Conservation (phyloP, 2,797 vertebrate genomes). For the Sebastes nivosus region DNA sequence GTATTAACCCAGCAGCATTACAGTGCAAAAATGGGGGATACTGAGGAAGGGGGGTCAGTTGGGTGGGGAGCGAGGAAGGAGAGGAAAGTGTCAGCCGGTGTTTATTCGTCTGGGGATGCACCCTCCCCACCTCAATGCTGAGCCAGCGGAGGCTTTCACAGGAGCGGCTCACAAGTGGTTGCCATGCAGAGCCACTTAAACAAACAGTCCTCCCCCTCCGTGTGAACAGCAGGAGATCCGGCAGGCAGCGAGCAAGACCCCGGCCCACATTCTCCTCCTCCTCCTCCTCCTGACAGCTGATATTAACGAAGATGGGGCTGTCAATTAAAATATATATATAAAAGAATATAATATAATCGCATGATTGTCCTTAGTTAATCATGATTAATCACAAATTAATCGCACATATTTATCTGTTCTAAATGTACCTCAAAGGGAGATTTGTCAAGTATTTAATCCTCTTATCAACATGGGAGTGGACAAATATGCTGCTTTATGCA, state of each 20-base stretch:
- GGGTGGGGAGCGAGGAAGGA: neutral
- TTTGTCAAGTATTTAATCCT: too few relatives aligned
- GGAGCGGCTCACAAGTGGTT: conserved; percentile 63
- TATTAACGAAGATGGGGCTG: neutral
- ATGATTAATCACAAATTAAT: too few relatives aligned
- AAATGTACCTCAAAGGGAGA: too few relatives aligned
- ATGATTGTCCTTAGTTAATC: too few relatives aligned
- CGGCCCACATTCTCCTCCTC: conserved; percentile 17
- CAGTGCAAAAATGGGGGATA: neutral
- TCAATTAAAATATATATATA: too few relatives aligned
- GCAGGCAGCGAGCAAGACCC: conserved; percentile 19
- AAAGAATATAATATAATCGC: too few relatives aligned
- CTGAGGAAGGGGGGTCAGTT: neutral
- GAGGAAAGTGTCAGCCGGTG: conserved; percentile 16
- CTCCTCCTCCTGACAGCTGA: neutral
- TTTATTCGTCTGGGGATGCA: conserved; percentile 30
- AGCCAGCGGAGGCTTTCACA: conserved; percentile 54
- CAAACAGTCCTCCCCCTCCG: conserved; percentile 63
- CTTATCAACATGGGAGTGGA: too few relatives aligned
- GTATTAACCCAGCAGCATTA: neutral
- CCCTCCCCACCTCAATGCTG: conserved; percentile 25
- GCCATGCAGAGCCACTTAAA: conserved; percentile 67
- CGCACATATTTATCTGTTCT: too few relatives aligned
- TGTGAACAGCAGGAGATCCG: conserved; percentile 55
- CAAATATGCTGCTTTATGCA: too few relatives aligned